Evolutionary conservation across 2,113 vertebrate genomes (phyloP), one percentile per base, ranked within the genome.

Genomic region (Uria lomvia): DNA sequence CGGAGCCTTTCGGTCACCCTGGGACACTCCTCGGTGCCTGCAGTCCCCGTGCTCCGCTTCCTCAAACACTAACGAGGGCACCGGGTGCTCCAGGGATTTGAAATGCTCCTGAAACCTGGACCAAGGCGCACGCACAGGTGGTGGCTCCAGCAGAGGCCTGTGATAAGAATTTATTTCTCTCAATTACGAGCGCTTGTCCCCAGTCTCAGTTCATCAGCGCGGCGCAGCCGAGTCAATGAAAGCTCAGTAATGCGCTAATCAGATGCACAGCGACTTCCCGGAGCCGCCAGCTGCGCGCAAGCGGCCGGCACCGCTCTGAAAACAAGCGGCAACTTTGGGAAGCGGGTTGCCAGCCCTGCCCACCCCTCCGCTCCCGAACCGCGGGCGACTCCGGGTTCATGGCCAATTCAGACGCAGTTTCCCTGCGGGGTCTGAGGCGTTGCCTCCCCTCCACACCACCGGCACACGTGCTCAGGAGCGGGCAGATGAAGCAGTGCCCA

Each of bases 91-190:
- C 34, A 1, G 29, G 55, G 89, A 71, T 47, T 90, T 7, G 3
- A 55, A 38, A 21, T 4, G 83, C 73, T 75, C 42, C 26, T 11
- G 80, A 40, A 67, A 89, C 70, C 80, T 16, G 47, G 34, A 13
- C 20, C 43, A 21, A 38, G n/a, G 42, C 71, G 1, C 84, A 26
- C 0, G 8, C 84, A 63, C 79, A 67, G 77, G 92, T 84, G 78
- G 80, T 7, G 42, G 79, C 96, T 77, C 76, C 86, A 87, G 95
- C 80, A 71, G 97, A 97, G 96, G 98, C 98, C 96, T 99, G 98
- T 99, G 98, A 98, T 98, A 98, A 98, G 99, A 99, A 99, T 99
- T 98, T 98, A 98, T 98, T 98, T 99, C 98, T 98, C 97, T 98
- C 99, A 98, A 99, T 99, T 99, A 99, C 78, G 96, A 96, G 98